Evolutionary conservation across 53 echinoderm and acorn worm species (phyloP).

Genomic region (Echinarachnius parma): DNA sequence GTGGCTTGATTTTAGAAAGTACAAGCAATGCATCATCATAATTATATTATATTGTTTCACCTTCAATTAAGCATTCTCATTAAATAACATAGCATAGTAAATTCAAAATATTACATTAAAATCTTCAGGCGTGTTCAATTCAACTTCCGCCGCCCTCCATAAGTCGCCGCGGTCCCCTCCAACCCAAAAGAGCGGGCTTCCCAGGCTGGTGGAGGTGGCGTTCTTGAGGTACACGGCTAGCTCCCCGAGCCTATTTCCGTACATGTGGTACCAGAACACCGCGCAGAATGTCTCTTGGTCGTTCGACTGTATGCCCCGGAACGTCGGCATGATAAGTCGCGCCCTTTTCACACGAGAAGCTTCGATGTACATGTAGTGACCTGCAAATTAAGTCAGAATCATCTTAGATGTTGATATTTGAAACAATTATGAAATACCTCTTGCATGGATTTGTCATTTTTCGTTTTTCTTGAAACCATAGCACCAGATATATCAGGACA

Average conservation of each 20-base stretch:
- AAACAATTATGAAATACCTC: too few species aligned
- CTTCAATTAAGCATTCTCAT: too few species aligned
- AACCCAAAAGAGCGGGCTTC: conserved; percentile 56
- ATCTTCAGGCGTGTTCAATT: conserved; percentile 38
- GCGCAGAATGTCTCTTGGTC: conserved; percentile 43
- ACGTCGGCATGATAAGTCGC: conserved; percentile 53
- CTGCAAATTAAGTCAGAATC: too few species aligned
- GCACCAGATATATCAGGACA: too few species aligned
- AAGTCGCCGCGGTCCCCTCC: conserved; percentile 67
- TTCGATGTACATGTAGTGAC: conserved; percentile 74
- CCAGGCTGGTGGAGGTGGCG: neutral
- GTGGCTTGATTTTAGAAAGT: too few species aligned
- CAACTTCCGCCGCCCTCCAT: conserved; percentile 75
- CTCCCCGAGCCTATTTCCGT: conserved; percentile 48
- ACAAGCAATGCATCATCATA: too few species aligned
- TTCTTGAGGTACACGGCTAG: conserved; percentile 57
- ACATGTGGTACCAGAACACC: conserved; percentile 87
- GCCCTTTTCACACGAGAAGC: conserved; percentile 33
- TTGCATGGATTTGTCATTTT: too few species aligned
- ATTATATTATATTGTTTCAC: too few species aligned
- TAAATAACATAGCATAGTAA: too few species aligned
- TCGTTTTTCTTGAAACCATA: too few species aligned
- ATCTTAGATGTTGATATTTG: too few species aligned
- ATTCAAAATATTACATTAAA: conserved; percentile 59
- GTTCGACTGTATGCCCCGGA: conserved; percentile 32